Evolutionary conservation across 30 jellyfish, hydroid and myxozoan genomes (phyloP).

Genomic region (Mastigias papua): DNA sequence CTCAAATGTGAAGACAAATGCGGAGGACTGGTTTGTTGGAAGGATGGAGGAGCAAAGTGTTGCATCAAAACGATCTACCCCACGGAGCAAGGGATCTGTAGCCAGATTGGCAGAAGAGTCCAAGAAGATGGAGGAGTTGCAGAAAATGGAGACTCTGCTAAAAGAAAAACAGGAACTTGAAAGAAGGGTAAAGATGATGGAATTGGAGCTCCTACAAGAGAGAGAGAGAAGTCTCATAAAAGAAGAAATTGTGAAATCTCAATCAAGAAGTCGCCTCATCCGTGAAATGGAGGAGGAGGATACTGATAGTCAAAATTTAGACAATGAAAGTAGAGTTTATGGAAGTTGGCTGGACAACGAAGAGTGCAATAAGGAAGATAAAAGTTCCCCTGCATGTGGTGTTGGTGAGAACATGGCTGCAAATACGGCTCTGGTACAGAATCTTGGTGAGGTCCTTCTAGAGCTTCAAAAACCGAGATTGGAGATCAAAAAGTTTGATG

Average conservation of each 20-base stretch:
- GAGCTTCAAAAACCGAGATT: conserved; percentile 54
- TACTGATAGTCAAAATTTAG: conserved; percentile 48
- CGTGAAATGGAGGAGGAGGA: conserved; percentile 60
- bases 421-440: conserved; percentile 3
- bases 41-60: conserved; percentile 34
- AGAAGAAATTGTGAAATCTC: conserved; percentile 45
- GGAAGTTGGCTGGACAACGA: conserved; percentile 7
- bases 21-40: conserved; percentile 44
- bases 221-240: conserved; percentile 31
- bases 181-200: conserved; percentile 34
- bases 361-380: not conserved
- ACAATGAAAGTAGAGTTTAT: conserved; percentile 2
- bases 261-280: conserved; percentile 39
- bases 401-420: conserved; percentile 7
- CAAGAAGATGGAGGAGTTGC: conserved; percentile 23
- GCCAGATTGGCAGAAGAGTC: conserved; percentile 43
- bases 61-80: conserved; percentile 35
- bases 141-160: conserved; percentile 46
- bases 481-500: conserved; percentile 64
- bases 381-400: not conserved
- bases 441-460: conserved; percentile 54
- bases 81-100: conserved; percentile 16
- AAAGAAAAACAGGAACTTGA: conserved; percentile 39
- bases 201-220: conserved; percentile 50
- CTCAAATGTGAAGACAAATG: conserved; percentile 42